A percentile compares a stretch with the other conserved stretches of the same genome.
Evolutionary conservation across 2,113 vertebrate genomes (phyloP).

Genomic region (Polypterus bichir): DNA sequence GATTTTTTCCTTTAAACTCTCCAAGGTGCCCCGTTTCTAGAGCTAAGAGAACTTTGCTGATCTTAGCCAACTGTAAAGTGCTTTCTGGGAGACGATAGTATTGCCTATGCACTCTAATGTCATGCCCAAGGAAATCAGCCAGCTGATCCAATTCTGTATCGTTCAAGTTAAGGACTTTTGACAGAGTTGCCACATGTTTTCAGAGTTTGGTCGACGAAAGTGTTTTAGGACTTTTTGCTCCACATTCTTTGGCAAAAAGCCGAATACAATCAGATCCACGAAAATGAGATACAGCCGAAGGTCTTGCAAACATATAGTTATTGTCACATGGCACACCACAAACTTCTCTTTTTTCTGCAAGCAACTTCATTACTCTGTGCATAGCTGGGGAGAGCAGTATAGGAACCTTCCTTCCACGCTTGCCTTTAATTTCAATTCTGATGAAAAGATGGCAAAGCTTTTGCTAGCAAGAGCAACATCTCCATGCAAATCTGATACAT

Average conservation of each 20-base stretch:
- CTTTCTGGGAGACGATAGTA: neutral
- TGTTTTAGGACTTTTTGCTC: neutral
- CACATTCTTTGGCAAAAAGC: neutral
- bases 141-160: neutral
- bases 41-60: neutral
- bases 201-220: neutral
- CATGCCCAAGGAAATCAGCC: neutral
- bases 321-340: constrained; percentile 13
- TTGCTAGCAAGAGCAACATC: too few species aligned
- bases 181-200: neutral
- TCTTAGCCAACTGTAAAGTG: neutral
- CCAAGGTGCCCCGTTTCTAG: neutral
- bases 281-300: constrained; percentile 18
- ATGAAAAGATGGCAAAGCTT: constrained; percentile 7
- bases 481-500: too few species aligned
- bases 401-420: too few species aligned
- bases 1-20: neutral
- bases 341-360: too few species aligned
- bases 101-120: neutral
- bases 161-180: neutral
- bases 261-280: constrained; percentile 10
- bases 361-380: too few species aligned
- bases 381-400: too few species aligned
- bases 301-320: constrained; percentile 18
- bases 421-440: constrained; percentile 9